Base-by-base conservation (phyloP, 1,140 invertebrate species). In the Macrobrachium rosenbergii region DNA sequence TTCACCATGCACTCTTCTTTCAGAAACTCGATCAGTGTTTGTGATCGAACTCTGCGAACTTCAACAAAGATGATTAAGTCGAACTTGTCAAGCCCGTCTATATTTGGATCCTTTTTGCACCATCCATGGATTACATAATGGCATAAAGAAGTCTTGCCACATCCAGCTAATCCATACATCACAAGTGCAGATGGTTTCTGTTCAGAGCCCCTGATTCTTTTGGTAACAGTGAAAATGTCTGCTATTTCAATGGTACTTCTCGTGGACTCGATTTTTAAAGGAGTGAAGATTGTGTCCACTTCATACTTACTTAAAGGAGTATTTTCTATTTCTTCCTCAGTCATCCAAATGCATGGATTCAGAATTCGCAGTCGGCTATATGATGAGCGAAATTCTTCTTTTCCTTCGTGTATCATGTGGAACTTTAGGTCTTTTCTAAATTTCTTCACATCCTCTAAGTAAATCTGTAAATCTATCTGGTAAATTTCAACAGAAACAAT, bases 261-360 rank as follows among this genome's bases (percentile, higher is more conserved):
- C 3, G 16, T 58, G 45, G 43, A n/a, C 45, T 58, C 75, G 21
- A 77, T 77, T 58, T 77, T 37, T 45, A 77, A 58, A 58, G 75
- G 75, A 5, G 75, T 77, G 21, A 77, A 77, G 23, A 77, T 77
- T 58, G 52, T 77, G 19, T 77, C 75, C 5, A 77, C 45, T 77
- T 23, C 7, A 52, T 58, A 77, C 16, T n/a, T 21, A 58, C 59
- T 58, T 14, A 77, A n/a, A 2, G 52, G 5, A 45, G n/a, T n/a
- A n/a, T 21, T 10, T 2, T 77, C 45, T 8, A 58, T 11, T 8
- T 52, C 52, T 52, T 52, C 52, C 52, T 52, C 52, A 10, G 52
- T 21, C n/a, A 77, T 21, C 17, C 52, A 5, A 10, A 77, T 77
- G 43, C 52, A 58, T 14, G 75, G 75, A n/a, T 77, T 77, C 5